Base-by-base conservation (phyloP, 2,888 invertebrate genomes). In the Noctua fimbriata region DNA sequence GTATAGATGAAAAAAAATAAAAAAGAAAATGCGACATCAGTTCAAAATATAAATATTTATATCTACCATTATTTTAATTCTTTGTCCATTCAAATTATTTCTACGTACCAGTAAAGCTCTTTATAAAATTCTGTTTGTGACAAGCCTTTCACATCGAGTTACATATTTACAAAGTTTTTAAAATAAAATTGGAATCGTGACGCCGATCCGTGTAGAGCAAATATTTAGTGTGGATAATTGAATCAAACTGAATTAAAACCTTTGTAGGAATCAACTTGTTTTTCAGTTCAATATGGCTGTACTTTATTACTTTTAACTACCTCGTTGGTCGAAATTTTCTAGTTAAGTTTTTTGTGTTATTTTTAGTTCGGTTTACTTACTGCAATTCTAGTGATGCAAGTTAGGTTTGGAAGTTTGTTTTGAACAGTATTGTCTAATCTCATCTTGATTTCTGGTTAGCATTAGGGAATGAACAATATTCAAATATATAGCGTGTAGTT, bases 121-220 rank as follows among this genome's bases (percentile, higher is more conserved):
- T 66, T 52, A 83, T 65, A 65, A 49, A 65, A 49, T 69, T 58
- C 63, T 47, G 69, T 69, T 65, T 52, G 55, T 73, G 71, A n/a
- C 52, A 66, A 71, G 24, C 79, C 36, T 69, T 72, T 72, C 67
- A 67, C 44, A 36, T 71, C n/a, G 47, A 69, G 16, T 67, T 58
- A 79, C 36, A 55, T 76, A 81, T 83, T 84, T 81, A 80, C 66
- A 74, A 69, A 69, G 69, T 36, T 73, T 79, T 78, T 24, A 65
- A 77, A 75, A 49, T 67, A 74, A 82, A 86, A 85, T 75, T 71
- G 74, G 55, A 86, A 74, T 72, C 74, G 83, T 79, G 72, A 75
- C 49, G 66, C 32, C 70, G 58, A 65, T 69, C 63, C 52, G 41
- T n/a, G 44, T n/a, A 66, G 32, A 71, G 60, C 73, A 74, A 74